phyloP scores from a whole-genome alignment of 2,888 invertebrate species.

The Melieria crassipennis region DNA sequence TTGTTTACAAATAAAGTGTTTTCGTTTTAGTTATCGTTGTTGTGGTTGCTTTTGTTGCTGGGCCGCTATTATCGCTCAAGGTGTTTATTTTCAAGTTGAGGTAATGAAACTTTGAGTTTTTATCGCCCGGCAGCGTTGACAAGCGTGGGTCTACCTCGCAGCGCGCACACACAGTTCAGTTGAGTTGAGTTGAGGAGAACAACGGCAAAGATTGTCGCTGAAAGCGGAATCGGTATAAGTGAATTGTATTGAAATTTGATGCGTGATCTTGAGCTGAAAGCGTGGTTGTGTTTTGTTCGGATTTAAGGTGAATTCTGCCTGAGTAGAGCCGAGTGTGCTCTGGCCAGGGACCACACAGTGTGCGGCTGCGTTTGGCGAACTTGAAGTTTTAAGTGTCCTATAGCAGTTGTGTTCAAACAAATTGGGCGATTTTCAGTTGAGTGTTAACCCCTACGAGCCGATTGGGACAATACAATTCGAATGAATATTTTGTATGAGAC shows the following conservation, averaged over 20 bases:
- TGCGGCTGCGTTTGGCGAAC: not conserved
- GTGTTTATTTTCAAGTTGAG: conserved; percentile 53
- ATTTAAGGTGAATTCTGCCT: conserved; percentile 51
- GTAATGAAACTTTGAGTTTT: conserved; percentile 46
- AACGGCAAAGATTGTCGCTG: too few relatives aligned
- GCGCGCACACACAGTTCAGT: not conserved
- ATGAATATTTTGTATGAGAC: too few relatives aligned
- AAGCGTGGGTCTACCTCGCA: conserved; percentile 8
- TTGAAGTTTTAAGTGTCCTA: not conserved
- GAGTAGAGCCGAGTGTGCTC: not conserved
- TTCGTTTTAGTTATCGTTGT: conserved; percentile 9
- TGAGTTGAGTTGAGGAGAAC: too few relatives aligned
- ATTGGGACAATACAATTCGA: too few relatives aligned
- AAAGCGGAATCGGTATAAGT: not conserved
- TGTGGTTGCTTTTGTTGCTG: conserved; percentile 4
- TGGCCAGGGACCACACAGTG: conserved; percentile 45
- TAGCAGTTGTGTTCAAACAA: too few relatives aligned
- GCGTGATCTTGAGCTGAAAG: conserved; percentile 28
- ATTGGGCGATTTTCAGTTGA: too few relatives aligned
- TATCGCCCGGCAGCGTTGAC: conserved; percentile 28
- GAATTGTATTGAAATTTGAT: conserved; percentile 47
- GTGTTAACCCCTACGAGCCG: too few relatives aligned
- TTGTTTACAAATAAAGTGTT: conserved; percentile 41
- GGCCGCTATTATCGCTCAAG: conserved; percentile 24
- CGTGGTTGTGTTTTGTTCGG: conserved; percentile 26